A percentile compares a stretch with the other conserved stretches of the same genome.
phyloP scores from a whole-genome alignment of 1,140 invertebrate species.

The Tetranychus cinnabarinus region DNA sequence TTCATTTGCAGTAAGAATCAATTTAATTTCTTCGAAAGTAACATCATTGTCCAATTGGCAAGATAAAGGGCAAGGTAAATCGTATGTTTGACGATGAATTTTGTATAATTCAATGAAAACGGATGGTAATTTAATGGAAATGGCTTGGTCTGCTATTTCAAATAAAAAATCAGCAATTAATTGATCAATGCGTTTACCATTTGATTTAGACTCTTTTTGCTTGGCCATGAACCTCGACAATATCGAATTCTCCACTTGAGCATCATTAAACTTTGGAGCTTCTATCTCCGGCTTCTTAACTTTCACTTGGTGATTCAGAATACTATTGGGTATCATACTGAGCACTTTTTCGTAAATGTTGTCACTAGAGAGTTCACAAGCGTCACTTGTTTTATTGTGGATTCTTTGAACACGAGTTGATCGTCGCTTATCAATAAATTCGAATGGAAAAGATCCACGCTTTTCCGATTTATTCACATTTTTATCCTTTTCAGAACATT shows the following conservation, averaged over 20 bases:
- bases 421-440: conserved; percentile 9
- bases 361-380: conserved; percentile 1
- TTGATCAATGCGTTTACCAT: background rate
- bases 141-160: background rate
- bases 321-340: too few species aligned
- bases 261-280: background rate
- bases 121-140: conserved; percentile 1
- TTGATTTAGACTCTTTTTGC: background rate
- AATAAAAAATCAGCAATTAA: conserved; percentile 3
- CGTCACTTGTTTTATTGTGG: conserved; percentile 1
- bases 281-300: background rate
- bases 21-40: background rate
- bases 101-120: conserved; percentile 3
- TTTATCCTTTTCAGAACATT: background rate
- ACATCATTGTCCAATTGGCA: background rate
- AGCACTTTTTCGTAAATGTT: background rate
- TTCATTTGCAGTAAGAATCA: conserved; percentile 7
- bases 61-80: background rate
- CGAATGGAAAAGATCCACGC: conserved; percentile 3
- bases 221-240: background rate
- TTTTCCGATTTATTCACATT: background rate
- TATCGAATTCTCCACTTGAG: background rate
- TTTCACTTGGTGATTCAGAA: background rate
- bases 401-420: conserved; percentile 5
- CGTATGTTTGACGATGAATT: conserved; percentile 3